phyloP scores from a whole-genome alignment of 2,113 vertebrate genomes.

The Entelurus aequoreus region DNA sequence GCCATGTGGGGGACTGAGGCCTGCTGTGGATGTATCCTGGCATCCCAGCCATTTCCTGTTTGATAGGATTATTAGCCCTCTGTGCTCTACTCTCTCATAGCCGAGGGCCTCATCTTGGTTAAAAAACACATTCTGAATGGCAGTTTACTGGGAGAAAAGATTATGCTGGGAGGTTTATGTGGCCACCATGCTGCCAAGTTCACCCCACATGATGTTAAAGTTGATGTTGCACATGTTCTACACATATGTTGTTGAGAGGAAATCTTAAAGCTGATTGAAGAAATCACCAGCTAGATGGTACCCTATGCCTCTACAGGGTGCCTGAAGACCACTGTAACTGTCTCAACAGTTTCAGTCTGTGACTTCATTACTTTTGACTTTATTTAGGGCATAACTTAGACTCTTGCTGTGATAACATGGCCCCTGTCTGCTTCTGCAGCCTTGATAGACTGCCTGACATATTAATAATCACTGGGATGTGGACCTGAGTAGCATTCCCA shows the following conservation, averaged over 20 bases:
- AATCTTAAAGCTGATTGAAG: conserved; percentile 6
- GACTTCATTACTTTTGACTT: conserved; percentile 26
- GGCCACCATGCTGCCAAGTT: conserved; percentile 29
- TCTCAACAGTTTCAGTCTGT: not conserved
- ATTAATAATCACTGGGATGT: conserved; percentile 50
- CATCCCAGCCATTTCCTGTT: conserved; percentile 97
- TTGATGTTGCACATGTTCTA: conserved; percentile 10
- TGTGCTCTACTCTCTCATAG: conserved; percentile 82
- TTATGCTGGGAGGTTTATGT: conserved; percentile 22
- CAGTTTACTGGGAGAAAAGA: conserved; percentile 56
- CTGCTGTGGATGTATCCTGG: conserved; percentile 91
- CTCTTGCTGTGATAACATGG: conserved; percentile 46
- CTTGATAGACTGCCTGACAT: conserved; percentile 30
- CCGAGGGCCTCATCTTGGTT: conserved; percentile 83
- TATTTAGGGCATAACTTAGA: conserved; percentile 37
- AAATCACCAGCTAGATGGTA: not conserved
- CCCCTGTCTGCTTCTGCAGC: conserved; percentile 28
- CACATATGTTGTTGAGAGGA: conserved; percentile 1
- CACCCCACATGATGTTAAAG: conserved; percentile 21
- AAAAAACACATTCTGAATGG: conserved; percentile 81
- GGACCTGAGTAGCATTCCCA: conserved; percentile 49
- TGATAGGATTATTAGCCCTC: conserved; percentile 86
- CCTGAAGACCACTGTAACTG: not conserved
- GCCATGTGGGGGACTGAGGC: conserved; percentile 73
- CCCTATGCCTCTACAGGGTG: not conserved